A percentile compares a stretch with the other conserved stretches of the same genome.
phyloP scores from a whole-genome alignment of 2,113 vertebrate genomes.

The Chrysemys picta region DNA sequence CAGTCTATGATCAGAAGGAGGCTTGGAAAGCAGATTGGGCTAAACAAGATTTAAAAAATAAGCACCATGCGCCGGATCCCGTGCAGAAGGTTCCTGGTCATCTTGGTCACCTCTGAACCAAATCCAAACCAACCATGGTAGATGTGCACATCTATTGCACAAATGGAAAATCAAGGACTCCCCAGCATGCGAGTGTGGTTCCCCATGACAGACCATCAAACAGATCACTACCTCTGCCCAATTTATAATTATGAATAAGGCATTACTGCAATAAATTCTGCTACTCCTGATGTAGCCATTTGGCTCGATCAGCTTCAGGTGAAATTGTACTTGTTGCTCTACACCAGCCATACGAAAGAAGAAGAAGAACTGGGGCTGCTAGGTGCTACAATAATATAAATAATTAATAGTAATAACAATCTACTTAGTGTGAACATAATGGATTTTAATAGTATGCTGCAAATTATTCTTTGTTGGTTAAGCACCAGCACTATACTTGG shows the following conservation, averaged over 20 bases:
- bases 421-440: neutral
- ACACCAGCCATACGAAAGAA: neutral
- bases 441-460: neutral
- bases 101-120: too few relatives aligned
- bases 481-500: neutral
- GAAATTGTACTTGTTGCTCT: neutral
- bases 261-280: neutral
- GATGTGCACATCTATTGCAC: too few relatives aligned
- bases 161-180: too few relatives aligned
- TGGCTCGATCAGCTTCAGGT: neutral
- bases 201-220: too few relatives aligned
- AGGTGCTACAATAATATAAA: neutral
- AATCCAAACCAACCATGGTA: too few relatives aligned
- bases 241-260: neutral
- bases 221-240: neutral
- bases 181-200: too few relatives aligned
- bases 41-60: too few relatives aligned
- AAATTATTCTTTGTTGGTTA: neutral
- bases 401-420: neutral
- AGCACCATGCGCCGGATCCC: too few relatives aligned
- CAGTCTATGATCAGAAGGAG: too few relatives aligned
- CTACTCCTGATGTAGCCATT: neutral
- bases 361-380: too few relatives aligned
- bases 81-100: too few relatives aligned
- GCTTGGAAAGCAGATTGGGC: too few relatives aligned